Evolutionary conservation across 2,113 vertebrate genomes (phyloP).

Genomic region (Dasypus novemcinctus): DNA sequence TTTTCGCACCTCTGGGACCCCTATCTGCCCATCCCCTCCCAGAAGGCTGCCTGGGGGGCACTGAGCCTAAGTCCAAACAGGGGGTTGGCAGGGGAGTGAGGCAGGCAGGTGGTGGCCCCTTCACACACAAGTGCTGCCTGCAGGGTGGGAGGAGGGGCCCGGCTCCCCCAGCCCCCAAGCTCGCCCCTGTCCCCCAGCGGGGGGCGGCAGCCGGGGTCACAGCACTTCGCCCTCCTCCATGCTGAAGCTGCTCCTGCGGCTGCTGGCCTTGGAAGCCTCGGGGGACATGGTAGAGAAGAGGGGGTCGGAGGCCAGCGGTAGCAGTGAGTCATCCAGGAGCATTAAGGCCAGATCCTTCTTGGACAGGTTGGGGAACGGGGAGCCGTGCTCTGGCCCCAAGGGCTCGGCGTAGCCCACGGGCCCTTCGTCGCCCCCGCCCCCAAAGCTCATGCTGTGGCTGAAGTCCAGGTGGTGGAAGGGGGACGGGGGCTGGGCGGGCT

Average conservation of each 20-base stretch:
- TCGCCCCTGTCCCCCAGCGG: background rate
- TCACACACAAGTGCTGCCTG: constrained; percentile 64
- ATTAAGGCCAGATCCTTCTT: constrained; percentile 92
- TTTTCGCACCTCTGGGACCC: background rate
- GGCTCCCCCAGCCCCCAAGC: constrained; percentile 28
- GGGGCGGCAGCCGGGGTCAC: constrained; percentile 81
- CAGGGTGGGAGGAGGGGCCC: background rate
- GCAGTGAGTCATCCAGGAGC: constrained; percentile 96
- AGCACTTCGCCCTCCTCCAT: constrained; percentile 96
- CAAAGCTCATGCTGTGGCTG: constrained; percentile 90
- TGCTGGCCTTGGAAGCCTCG: constrained; percentile 94
- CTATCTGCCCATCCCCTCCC: background rate
- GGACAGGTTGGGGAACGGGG: constrained; percentile 87
- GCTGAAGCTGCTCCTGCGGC: constrained; percentile 98
- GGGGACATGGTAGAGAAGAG: constrained; percentile 97
- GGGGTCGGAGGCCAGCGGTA: constrained; percentile 92
- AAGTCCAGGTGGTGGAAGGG: constrained; percentile 91
- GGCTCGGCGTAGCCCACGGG: constrained; percentile 86
- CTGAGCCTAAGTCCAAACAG: constrained; percentile 58
- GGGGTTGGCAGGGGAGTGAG: background rate
- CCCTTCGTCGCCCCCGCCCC: constrained; percentile 88
- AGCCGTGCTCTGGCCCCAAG: constrained; percentile 88
- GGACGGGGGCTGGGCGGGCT: constrained; percentile 77
- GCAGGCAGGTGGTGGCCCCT: constrained; percentile 53
- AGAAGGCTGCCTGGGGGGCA: background rate